Conservation (phyloP, 2,797 vertebrate genomes). For the Heteromormyrus szaboi region DNA sequence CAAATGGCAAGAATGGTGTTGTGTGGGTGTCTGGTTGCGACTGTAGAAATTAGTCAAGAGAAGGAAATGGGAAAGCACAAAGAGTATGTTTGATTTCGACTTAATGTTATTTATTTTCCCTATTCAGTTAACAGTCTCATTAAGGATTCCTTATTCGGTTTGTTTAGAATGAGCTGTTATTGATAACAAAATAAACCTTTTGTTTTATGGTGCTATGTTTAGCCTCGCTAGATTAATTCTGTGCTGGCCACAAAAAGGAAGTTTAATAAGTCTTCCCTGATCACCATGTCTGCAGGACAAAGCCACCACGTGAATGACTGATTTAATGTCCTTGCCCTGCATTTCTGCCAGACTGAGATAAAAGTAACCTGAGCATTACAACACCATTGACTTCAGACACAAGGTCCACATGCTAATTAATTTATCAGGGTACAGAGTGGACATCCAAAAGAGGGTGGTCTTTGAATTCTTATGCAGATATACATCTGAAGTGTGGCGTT, state of each 20-base stretch:
- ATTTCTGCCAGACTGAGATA: constrained; percentile 30
- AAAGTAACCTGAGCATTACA: constrained; percentile 32
- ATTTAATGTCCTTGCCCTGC: constrained; percentile 36
- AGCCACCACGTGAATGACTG: constrained; percentile 10
- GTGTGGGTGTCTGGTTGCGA: constrained; percentile 24
- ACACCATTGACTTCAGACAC: constrained; percentile 26
- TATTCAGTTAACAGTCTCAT: background rate
- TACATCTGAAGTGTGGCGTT: background rate
- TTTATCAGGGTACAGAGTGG: background rate
- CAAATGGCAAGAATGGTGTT: constrained; percentile 21
- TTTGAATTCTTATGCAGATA: constrained; percentile 5
- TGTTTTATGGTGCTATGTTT: background rate
- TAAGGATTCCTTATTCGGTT: background rate
- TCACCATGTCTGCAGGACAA: background rate
- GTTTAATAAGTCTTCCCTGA: background rate
- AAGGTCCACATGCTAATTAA: constrained; percentile 22
- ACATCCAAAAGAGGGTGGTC: background rate
- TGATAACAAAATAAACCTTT: background rate
- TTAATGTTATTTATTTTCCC: constrained; percentile 1
- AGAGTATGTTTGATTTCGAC: background rate
- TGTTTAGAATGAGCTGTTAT: background rate
- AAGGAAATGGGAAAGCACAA: background rate
- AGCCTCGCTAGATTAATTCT: background rate
- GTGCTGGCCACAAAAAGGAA: background rate
- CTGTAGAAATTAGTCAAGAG: constrained; percentile 29